Conservation (phyloP, 1,140 invertebrate species). For the Drosophila pseudoananassae region DNA sequence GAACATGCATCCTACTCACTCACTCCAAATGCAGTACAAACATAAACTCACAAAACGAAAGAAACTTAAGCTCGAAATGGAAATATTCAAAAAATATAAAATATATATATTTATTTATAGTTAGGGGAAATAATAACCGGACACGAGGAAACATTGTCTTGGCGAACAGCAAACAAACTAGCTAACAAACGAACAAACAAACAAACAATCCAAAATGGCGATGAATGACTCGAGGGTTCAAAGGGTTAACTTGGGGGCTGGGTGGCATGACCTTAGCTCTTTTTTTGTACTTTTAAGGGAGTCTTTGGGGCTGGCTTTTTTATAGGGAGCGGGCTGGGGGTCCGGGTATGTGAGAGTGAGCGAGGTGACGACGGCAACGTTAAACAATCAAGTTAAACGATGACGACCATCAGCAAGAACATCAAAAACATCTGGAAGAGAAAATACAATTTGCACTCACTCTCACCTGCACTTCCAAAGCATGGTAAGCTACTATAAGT, state of each 20-base stretch:
- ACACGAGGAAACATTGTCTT: conserved; percentile 33
- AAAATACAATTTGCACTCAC: conserved; percentile 82
- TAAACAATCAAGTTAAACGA: conserved; percentile 71
- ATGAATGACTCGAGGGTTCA: conserved; percentile 19
- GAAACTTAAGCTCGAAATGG: not conserved
- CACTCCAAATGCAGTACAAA: conserved; percentile 22
- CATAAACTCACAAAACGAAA: not conserved
- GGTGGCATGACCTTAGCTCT: conserved; percentile 19
- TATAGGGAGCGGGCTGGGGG: not conserved
- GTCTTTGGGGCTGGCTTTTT: not conserved
- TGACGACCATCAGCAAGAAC: conserved; percentile 76
- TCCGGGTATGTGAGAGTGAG: conserved; percentile 48
- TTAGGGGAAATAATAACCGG: conserved; percentile 13
- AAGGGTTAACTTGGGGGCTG: not conserved
- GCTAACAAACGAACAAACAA: conserved; percentile 36
- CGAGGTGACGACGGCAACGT: conserved; percentile 77
- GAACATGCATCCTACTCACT: conserved; percentile 15
- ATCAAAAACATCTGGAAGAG: conserved; percentile 76
- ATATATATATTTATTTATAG: too few relatives aligned
- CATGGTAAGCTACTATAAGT: conserved; percentile 99
- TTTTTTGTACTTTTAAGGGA: not conserved
- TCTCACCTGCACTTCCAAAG: conserved; percentile 99
- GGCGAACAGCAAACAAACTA: conserved; percentile 42
- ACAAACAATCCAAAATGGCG: conserved; percentile 50
- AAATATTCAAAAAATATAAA: not conserved